Conservation (phyloP, 2,797 vertebrate genomes). For the Diglossa cyanea region DNA sequence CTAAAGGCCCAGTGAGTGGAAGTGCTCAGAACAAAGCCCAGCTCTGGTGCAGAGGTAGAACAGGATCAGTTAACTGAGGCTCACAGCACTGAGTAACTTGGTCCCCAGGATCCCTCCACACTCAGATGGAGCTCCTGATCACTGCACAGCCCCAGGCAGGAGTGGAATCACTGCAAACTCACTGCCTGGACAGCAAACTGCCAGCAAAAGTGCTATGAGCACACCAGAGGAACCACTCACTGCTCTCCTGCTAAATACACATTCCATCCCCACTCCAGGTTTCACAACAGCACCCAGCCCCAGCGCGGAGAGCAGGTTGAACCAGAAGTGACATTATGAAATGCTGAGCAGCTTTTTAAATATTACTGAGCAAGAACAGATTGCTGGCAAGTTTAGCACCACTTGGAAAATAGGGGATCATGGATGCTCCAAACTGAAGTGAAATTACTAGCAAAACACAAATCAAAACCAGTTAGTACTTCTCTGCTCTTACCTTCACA, state of each 20-base stretch:
- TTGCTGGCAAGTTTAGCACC: not conserved
- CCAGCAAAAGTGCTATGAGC: not conserved
- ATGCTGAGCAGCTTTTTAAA: not conserved
- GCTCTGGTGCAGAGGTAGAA: not conserved
- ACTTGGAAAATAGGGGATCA: accelerated
- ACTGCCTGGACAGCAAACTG: not conserved
- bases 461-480: not conserved
- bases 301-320: not conserved
- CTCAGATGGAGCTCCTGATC: not conserved
- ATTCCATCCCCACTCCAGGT: not conserved
- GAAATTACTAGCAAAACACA: not conserved
- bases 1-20: not conserved
- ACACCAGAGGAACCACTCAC: not conserved
- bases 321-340: not conserved
- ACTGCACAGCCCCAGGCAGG: not conserved
- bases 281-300: not conserved
- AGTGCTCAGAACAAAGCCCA: not conserved
- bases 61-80: not conserved
- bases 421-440: not conserved
- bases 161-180: not conserved
- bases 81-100: not conserved
- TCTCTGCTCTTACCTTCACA: not conserved
- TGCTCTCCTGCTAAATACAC: not conserved
- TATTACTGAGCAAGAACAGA: not conserved
- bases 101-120: not conserved